A percentile compares a stretch with the other conserved stretches of the same genome.
Conservation (phyloP, 2,113 vertebrate genomes). For the Sinocyclocheilus rhinocerous region DNA sequence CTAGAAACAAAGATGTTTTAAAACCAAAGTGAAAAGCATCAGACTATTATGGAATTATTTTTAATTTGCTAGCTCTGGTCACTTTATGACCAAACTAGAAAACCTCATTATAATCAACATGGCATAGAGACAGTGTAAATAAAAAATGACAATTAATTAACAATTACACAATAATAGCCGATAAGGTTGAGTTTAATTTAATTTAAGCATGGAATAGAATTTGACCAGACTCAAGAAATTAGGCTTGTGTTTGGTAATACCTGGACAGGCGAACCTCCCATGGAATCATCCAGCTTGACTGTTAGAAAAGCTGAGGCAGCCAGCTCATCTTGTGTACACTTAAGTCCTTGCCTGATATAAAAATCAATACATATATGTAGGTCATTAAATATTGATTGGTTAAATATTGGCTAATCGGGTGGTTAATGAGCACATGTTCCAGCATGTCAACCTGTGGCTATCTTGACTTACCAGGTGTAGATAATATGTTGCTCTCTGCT, state of each 20-base stretch:
- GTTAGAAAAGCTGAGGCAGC: conserved; percentile 72
- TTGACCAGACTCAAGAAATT: background rate
- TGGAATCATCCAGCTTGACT: conserved; percentile 70
- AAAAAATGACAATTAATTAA: background rate
- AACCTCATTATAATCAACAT: background rate
- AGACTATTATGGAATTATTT: background rate
- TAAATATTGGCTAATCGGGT: background rate
- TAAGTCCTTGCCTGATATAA: conserved; percentile 73
- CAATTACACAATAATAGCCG: too few species aligned
- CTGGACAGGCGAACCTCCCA: conserved; percentile 73
- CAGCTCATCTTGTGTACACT: conserved; percentile 71
- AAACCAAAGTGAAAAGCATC: background rate
- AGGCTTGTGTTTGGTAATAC: conserved; percentile 53
- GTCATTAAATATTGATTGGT: background rate
- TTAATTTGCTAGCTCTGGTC: background rate
- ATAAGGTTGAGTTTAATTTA: too few species aligned
- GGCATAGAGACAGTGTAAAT: background rate
- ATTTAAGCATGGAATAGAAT: background rate
- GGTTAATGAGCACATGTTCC: background rate
- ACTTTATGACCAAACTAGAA: background rate
- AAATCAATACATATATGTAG: background rate
- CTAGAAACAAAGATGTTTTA: background rate
- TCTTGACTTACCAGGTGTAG: conserved; percentile 75
- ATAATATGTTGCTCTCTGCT: conserved; percentile 71
- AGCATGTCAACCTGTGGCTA: background rate